phyloP scores from a whole-genome alignment of 2,797 vertebrate species.

The Rhyacichthys aspro region DNA sequence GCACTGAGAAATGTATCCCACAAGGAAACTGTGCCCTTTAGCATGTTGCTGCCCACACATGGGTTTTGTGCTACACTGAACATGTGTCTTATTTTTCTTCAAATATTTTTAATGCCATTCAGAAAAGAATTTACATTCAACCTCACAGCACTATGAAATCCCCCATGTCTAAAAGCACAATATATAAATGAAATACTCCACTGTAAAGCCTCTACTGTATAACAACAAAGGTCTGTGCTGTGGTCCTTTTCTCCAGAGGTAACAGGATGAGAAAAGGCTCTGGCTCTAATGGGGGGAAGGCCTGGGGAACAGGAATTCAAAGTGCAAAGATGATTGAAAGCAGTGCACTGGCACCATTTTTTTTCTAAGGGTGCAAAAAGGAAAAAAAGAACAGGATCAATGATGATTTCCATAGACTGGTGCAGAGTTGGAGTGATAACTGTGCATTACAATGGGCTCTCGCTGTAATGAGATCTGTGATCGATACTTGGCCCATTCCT shows the following conservation, averaged over 20 bases:
- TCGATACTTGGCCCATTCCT: constrained; percentile 69
- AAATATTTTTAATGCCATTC: no score
- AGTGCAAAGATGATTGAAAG: constrained; percentile 62
- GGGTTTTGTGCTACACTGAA: no score
- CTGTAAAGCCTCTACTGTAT: neutral
- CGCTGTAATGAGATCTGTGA: constrained; percentile 65
- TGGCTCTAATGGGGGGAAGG: constrained; percentile 45
- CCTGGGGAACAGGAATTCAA: constrained; percentile 40
- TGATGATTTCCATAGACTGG: constrained; percentile 71
- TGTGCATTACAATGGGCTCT: constrained; percentile 61
- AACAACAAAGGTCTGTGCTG: constrained; percentile 7
- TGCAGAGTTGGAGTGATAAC: constrained; percentile 65
- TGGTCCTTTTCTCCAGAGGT: constrained; percentile 7
- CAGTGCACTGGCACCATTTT: constrained; percentile 32
- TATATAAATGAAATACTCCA: constrained; percentile 14
- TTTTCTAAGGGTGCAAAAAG: constrained; percentile 25
- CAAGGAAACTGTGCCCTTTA: no score
- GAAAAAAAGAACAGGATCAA: constrained; percentile 55
- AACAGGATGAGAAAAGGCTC: constrained; percentile 28
- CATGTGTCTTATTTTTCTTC: no score
- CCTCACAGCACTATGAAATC: no score
- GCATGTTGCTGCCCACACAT: no score
- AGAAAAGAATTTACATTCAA: no score
- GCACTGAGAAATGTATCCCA: no score
- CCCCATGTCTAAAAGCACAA: neutral